Evolutionary conservation across 1,140 invertebrate species (phyloP).

Genomic region (Zaprionus kolodkinae): DNA sequence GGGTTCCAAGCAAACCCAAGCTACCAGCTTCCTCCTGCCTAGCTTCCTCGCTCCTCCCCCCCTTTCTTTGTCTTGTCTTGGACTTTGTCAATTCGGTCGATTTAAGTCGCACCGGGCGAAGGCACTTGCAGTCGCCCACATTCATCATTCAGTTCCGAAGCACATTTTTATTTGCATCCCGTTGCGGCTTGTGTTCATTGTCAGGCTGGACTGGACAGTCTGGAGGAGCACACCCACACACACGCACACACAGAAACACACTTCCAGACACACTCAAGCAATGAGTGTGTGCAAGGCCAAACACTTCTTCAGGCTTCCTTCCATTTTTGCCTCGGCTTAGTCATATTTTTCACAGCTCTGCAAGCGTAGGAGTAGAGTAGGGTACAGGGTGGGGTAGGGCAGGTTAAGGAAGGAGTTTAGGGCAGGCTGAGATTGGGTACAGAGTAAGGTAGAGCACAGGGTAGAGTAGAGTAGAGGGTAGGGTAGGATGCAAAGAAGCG

Average conservation of each 20-base stretch:
- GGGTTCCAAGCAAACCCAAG: not conserved
- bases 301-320: not conserved
- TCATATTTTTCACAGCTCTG: conserved; percentile 3
- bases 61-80: not conserved
- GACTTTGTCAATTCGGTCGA: not conserved
- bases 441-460: no score
- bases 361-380: not conserved
- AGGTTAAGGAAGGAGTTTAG: not conserved
- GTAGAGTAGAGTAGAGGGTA: no score
- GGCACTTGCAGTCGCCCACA: conserved; percentile 12
- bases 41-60: not conserved
- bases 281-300: not conserved
- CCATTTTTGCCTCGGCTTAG: conserved; percentile 8
- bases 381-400: not conserved
- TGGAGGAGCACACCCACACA: not conserved
- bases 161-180: conserved; percentile 25
- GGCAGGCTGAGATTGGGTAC: no score
- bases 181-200: conserved; percentile 9
- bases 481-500: no score
- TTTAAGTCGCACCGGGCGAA: not conserved
- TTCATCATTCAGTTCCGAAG: not conserved
- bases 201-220: conserved; percentile 15
- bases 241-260: not conserved
- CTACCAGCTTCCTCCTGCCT: not conserved
- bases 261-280: conserved; percentile 4